These are phyloP conservation scores for Sebastes aleutianus DNA, from an alignment of 2,797 vertebrate species.

Conservation along the genomic window DNA sequence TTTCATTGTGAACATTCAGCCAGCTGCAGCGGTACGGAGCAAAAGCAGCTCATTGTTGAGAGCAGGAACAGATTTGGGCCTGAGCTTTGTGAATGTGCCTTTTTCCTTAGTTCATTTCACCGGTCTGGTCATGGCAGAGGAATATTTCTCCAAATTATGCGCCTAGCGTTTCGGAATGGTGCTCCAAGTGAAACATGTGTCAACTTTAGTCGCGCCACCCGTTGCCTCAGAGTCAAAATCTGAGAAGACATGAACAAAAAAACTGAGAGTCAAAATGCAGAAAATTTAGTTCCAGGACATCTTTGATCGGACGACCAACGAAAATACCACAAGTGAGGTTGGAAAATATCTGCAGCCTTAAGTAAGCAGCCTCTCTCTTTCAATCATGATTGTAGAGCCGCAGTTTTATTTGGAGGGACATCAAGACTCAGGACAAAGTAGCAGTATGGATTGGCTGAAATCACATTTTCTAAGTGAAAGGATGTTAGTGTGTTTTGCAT, in stretches of 20 bases:
- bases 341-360: neutral
- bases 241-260: conserved; percentile 1
- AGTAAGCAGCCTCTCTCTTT: neutral
- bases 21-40: neutral
- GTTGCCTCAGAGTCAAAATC: conserved; percentile 23
- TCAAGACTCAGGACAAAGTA: neutral
- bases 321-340: conserved; percentile 2
- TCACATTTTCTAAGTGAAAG: neutral
- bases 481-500: neutral
- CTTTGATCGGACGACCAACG: conserved; percentile 9
- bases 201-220: neutral
- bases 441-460: neutral
- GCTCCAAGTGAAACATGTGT: conserved; percentile 27
- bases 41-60: conserved; percentile 12
- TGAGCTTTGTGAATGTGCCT: neutral
- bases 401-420: conserved; percentile 15
- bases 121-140: conserved; percentile 30
- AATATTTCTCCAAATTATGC: conserved; percentile 7
- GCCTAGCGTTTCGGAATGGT: neutral
- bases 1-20: conserved; percentile 1
- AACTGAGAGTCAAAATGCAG: neutral
- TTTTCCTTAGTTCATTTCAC: conserved; percentile 7
- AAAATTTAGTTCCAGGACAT: neutral
- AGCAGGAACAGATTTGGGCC: neutral
- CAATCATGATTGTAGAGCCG: neutral